Evolutionary conservation across 2,113 vertebrate species (phyloP), one percentile per base, ranked within the genome.

Genomic region (Arizona elegans): DNA sequence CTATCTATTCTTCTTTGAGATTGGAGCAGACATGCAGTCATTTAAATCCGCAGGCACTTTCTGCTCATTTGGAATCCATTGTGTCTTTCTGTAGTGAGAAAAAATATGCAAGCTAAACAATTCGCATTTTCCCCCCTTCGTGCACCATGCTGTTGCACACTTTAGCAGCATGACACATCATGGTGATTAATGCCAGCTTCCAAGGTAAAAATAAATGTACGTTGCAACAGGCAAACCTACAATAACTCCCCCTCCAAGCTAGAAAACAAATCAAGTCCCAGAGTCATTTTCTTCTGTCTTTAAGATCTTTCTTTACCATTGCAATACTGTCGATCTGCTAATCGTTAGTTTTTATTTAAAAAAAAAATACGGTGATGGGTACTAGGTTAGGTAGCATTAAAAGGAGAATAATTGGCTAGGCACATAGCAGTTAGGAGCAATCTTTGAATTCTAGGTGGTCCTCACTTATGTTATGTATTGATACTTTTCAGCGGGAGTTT

Each of bases 121-220:
- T 93, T 96, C 92, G 86, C 65, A 55, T n/a, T 96, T 95, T 91
- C 87, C 91, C 56, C 56, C 91, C 86, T 93, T 1, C 0, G 87
- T 95, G 91, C 89, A 94, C 94, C 95, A 93, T 94, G 90, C 92
- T 92, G 94, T 95, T 92, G 33, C 4, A 54, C 93, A 94, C 91
- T 50, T 95, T 94, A 95, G 91, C 94, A 94, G 94, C 94, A 86
- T 91, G 94, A 94, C 93, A 92, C 92, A 62, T 95, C 59, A 19
- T 38, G 55, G 94, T 88, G 95, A 97, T 94, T 95, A 94, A 95
- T 90, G 86, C 50, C 3, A 6, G 94, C 70, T 29, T 81, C 43
- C 15, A 90, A 91, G 91, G 17, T 85, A 92, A 90, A 96, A 93
- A 29, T 6, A 92, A 96, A 95, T 50, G 0, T 86, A 52, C 91